Percentiles rank a stretch among this genome's conserved stretches.
Evolutionary conservation across 2,888 invertebrate species (phyloP).

Genomic region (Andrena hattorfiana): DNA sequence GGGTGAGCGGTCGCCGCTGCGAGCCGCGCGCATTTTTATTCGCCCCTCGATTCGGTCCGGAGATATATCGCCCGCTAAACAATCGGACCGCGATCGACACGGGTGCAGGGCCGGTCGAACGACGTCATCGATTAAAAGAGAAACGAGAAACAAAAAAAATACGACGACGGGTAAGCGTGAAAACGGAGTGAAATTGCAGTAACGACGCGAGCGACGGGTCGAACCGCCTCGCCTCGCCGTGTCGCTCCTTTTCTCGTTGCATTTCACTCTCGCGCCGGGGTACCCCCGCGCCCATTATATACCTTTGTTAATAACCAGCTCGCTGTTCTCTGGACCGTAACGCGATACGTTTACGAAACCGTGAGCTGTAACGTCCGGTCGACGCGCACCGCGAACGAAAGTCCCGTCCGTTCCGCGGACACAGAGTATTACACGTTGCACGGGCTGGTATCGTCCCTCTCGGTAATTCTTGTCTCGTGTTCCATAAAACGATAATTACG

Average conservation of each 20-base stretch:
- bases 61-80: conserved; percentile 28
- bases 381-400: conserved; percentile 35
- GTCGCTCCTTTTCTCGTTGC: conserved; percentile 1
- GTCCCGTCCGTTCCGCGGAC: conserved; percentile 8
- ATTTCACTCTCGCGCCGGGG: conserved; percentile 2
- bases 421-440: background rate
- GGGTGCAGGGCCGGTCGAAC: conserved; percentile 54
- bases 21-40: conserved; percentile 28
- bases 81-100: conserved; percentile 38
- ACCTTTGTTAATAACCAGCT: conserved; percentile 68
- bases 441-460: background rate
- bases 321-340: conserved; percentile 72
- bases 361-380: conserved; percentile 67
- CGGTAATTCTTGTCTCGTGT: conserved; percentile 54
- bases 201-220: background rate
- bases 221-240: background rate
- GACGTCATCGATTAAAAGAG: conserved; percentile 51
- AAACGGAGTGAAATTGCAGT: conserved; percentile 34
- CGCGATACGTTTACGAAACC: conserved; percentile 77
- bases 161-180: conserved; percentile 19
- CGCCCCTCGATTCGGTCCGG: conserved; percentile 7
- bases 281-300: conserved; percentile 11
- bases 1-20: background rate
- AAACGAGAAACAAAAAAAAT: background rate
- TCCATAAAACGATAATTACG: conserved; percentile 65